Evolutionary conservation across 2,888 invertebrate genomes (phyloP), one percentile per base, ranked within the genome.

Genomic region (Eilema griseolum): DNA sequence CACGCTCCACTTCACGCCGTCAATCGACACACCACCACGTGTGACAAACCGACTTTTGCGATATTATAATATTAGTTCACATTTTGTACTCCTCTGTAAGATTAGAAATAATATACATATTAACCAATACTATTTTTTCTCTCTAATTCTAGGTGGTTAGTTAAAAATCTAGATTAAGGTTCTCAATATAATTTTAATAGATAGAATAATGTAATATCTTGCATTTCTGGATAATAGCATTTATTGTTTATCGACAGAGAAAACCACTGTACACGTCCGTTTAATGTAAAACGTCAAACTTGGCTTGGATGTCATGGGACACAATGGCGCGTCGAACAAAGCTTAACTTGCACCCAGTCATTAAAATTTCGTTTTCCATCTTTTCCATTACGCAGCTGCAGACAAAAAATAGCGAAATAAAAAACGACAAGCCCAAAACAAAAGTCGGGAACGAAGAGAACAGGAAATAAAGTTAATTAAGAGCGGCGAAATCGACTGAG

Each of bases 391-490:
- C 91, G 91, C 92, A 91, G 88, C 88, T 86, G 92, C 94, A 95
- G 94, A 94, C 95, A 94, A 94, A 94, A 95, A 94, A 94, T 92
- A 92, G 91, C 89, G 86, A 92, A 94, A 93, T 88, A 93, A 93
- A 92, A 92, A 92, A 89, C 87, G 88, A 92, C 90, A 88, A 92
- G 90, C 88, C 89, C 92, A 93, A 95, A 95, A 94, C 92, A 94
- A 95, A 95, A 94, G 93, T 92, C 91, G 90, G 89, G 90, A 90
- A 89, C 89, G 90, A 90, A 91, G 92, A 94, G 95, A 93, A 94
- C 93, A 93, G 94, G 95, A 95, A 95, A 94, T 95, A 94, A 95
- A 95, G 95, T 95, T 95, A 95, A 95, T 95, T 95, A 95, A 95
- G 93, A 94, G 95, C 94, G 90, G 93, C 92, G 93, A 94, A 95